A percentile compares a stretch with the other conserved stretches of the same genome.
Conservation (phyloP, 2,797 vertebrate genomes). For the Diglossa cyanea region DNA sequence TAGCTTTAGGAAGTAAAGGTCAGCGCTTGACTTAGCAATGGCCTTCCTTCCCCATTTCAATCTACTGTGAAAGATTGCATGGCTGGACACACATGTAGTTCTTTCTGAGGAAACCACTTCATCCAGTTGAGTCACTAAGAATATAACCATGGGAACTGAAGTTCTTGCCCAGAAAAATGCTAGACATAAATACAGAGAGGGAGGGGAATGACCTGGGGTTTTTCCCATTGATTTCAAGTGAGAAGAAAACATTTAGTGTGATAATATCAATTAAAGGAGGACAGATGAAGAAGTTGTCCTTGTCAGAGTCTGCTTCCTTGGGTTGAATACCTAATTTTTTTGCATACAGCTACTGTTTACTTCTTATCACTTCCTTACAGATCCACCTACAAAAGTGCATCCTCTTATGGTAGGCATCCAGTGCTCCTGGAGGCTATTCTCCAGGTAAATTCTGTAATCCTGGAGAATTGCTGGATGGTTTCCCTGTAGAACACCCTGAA, state of each 20-base stretch:
- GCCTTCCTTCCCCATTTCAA: neutral
- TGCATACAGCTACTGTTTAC: neutral
- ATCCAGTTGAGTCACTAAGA: neutral
- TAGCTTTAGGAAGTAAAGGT: neutral
- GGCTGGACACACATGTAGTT: neutral
- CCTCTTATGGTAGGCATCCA: neutral
- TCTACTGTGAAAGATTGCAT: neutral
- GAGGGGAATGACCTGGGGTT: neutral
- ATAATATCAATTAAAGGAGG: neutral
- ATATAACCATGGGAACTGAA: neutral
- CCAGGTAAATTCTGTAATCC: neutral
- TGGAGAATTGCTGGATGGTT: neutral
- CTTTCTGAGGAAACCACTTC: neutral
- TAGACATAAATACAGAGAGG: neutral
- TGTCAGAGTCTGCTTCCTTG: neutral
- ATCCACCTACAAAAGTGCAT: neutral
- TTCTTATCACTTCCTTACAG: neutral
- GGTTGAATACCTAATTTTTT: neutral
- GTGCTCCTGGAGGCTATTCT: neutral
- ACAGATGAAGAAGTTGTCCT: neutral
- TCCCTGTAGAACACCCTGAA: accelerated
- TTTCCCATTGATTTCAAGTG: neutral
- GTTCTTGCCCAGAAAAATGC: neutral
- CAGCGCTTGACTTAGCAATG: neutral
- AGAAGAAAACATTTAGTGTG: neutral